Evolutionary conservation across 1,140 invertebrate genomes (phyloP), one percentile per base, ranked within the genome.

Genomic region (Drosophila trapezifrons): DNA sequence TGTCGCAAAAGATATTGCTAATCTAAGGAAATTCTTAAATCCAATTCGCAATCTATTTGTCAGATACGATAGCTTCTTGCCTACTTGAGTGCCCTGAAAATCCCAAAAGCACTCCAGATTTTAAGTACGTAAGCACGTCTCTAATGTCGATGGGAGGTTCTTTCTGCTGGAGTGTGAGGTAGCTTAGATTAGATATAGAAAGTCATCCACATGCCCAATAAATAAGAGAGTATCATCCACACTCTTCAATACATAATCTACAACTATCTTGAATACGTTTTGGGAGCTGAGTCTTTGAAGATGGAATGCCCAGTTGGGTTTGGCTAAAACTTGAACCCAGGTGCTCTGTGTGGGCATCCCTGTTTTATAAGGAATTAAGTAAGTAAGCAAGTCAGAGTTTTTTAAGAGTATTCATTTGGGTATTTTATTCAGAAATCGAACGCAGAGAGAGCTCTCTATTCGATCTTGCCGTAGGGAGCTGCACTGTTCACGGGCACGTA

Each of bases 391-490:
- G 8, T 25, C 7, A 4, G 7, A 15, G 4, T 20, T 27, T 12
- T 17, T 62, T 22, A 4, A 13, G 55, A 35, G 56, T 25, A 45
- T 65, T 43, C 56, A 62, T 10, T 51, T 42, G 12, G 1, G n/a
- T 49, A n/a, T 25, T 67, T 51, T 67, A 67, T 66, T 67, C 12
- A 42, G 27, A 22, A 7, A 29, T 20, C 13, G n/a, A 29, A 25
- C n/a, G 37, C 2, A 12, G 6, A 7, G 18, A 18, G 3, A 35
- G 51, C 17, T 32, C 12, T 32, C 43, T 80, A 83, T 17, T 83
- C 90, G 76, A 93, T 93, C 29, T 92, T 79, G 27, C 92, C 93
- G 69, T 64, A 78, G 4, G 93, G 92, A 18, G 65, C 72, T 54
- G n/a, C 90, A 80, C n/a, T n/a, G 37, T 89, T 82, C 3, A 87